These are phyloP conservation scores for Hozukius guyotensis DNA, from an alignment of 2,797 vertebrate genomes.

Conservation along the genomic window DNA sequence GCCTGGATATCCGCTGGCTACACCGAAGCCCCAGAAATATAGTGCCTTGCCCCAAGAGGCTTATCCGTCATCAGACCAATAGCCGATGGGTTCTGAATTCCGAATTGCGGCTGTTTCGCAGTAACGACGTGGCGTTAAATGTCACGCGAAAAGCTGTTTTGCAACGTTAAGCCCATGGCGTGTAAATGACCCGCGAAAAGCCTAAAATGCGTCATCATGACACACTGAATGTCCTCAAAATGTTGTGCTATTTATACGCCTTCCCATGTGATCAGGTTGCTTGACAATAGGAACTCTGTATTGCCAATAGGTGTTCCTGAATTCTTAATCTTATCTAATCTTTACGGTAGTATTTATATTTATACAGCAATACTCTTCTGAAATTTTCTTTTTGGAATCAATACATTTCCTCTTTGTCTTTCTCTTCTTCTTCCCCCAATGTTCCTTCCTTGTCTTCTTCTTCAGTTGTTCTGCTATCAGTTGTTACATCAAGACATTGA, in stretches of 20 bases:
- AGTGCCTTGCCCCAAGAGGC: too few species aligned
- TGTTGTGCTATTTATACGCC: too few species aligned
- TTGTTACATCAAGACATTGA: background rate
- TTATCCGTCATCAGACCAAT: too few species aligned
- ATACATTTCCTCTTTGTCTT: background rate
- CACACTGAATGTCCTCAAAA: too few species aligned
- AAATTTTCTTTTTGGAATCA: background rate
- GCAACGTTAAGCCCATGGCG: too few species aligned
- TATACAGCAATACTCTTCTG: background rate
- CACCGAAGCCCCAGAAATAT: too few species aligned
- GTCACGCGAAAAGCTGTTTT: too few species aligned
- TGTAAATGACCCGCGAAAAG: too few species aligned
- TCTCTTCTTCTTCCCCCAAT: background rate
- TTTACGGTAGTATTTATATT: background rate
- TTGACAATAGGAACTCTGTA: background rate
- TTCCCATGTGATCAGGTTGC: too few species aligned
- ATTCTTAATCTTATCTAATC: background rate
- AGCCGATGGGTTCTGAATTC: too few species aligned
- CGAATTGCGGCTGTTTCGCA: too few species aligned
- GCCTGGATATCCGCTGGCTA: too few species aligned
- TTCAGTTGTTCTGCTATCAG: background rate
- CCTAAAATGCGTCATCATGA: background rate
- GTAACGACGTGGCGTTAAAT: fast-evolving
- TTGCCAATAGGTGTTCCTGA: background rate
- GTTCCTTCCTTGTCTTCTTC: background rate